phyloP scores from a whole-genome alignment of 1,140 invertebrate species.

The Leucophenga varia region DNA sequence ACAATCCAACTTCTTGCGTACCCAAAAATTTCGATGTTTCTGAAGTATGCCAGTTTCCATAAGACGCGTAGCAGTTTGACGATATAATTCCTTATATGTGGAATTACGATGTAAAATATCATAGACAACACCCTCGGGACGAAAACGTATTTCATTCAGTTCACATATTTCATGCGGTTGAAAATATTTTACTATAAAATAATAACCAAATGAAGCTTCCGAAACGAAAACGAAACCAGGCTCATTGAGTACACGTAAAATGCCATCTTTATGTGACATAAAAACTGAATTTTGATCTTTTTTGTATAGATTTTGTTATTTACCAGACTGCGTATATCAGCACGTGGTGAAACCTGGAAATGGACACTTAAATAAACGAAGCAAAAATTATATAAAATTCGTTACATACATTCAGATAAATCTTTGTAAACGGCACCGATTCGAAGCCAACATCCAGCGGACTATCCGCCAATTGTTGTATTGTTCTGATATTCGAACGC shows the following conservation, averaged over 20 bases:
- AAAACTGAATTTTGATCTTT: constrained; percentile 28
- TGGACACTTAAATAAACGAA: neutral
- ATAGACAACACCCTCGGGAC: constrained; percentile 31
- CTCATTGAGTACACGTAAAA: constrained; percentile 32
- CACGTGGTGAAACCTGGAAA: constrained; percentile 25
- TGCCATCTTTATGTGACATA: constrained; percentile 30
- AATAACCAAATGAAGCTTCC: constrained; percentile 37
- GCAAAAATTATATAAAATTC: neutral
- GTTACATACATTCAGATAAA: constrained; percentile 36
- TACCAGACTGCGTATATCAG: constrained; percentile 34
- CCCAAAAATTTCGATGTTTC: constrained; percentile 34
- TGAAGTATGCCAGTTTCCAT: constrained; percentile 36
- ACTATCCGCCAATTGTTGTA: constrained; percentile 47
- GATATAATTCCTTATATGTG: constrained; percentile 36
- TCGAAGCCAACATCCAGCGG: constrained; percentile 41
- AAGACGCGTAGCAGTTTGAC: constrained; percentile 28
- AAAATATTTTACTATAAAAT: constrained; percentile 37
- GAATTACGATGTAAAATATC: constrained; percentile 33
- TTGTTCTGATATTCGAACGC: constrained; percentile 40
- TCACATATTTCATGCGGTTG: constrained; percentile 48
- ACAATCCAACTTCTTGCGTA: constrained; percentile 35
- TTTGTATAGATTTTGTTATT: constrained; percentile 34
- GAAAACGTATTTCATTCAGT: constrained; percentile 40
- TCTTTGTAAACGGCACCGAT: constrained; percentile 29
- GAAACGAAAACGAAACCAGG: constrained; percentile 44